These are phyloP conservation scores for Bradynema listronoti DNA, from an alignment of 1,140 invertebrate species.

Conservation along the genomic window DNA sequence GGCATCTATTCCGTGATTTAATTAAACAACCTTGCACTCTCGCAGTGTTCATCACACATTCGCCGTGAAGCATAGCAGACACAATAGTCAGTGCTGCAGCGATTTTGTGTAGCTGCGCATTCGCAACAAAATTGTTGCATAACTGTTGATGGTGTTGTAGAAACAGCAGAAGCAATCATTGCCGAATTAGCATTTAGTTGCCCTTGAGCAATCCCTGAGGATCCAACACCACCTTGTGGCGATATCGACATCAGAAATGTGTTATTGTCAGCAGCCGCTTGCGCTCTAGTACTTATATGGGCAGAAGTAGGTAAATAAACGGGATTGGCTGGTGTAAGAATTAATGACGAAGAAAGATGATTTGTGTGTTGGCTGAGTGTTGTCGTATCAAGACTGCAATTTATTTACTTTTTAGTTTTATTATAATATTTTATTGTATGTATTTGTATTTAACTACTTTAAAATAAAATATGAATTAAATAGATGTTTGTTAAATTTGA, in stretches of 20 bases:
- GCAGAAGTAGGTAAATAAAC: conserved; percentile 1
- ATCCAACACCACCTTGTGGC: neutral
- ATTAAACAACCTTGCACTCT: conserved; percentile 47
- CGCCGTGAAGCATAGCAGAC: conserved; percentile 55
- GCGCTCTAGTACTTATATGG: neutral
- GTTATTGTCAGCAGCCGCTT: neutral
- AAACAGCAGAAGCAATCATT: neutral
- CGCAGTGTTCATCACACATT: conserved; percentile 57
- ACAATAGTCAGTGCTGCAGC: conserved; percentile 51
- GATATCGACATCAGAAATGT: neutral
- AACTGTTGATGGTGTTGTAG: neutral
- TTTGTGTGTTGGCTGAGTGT: conserved; percentile 17
- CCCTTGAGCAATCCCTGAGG: too few species aligned
- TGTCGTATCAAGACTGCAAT: conserved; percentile 16
- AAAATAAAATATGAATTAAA: conserved; percentile 4
- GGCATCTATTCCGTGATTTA: too few species aligned
- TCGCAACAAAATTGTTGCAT: conserved; percentile 40
- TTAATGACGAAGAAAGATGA: conserved; percentile 24
- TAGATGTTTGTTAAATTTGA: neutral
- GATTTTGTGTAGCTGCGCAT: conserved; percentile 45
- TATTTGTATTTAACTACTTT: neutral
- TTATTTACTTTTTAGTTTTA: too few species aligned
- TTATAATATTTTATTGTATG: neutral
- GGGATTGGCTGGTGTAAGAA: conserved; percentile 21
- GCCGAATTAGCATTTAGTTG: conserved; percentile 17